These are phyloP conservation scores for Tricholauxania praeusta DNA, from an alignment of 2,888 invertebrate species.

Conservation along the genomic window DNA sequence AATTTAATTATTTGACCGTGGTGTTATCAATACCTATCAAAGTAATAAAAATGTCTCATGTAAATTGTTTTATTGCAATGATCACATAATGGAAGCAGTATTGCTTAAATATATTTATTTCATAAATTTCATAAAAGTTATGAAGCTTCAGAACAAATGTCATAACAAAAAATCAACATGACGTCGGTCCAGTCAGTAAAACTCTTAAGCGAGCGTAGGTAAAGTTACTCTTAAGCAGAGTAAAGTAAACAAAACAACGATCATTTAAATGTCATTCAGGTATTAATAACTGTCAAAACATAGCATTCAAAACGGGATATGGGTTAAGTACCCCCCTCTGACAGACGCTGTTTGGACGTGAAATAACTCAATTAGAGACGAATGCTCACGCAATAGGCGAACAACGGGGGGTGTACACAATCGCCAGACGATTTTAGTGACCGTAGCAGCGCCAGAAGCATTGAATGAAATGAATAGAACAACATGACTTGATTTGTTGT, in stretches of 20 bases:
- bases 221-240: too few species aligned
- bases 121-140: too few species aligned
- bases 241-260: slow-evolving; percentile 53
- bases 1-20: too few species aligned
- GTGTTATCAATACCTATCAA: too few species aligned
- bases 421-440: neutral
- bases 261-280: slow-evolving; percentile 63
- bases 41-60: too few species aligned
- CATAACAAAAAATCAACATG: slow-evolving; percentile 11
- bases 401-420: slow-evolving; percentile 44
- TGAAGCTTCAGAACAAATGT: too few species aligned
- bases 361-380: slow-evolving; percentile 50
- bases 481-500: slow-evolving; percentile 14
- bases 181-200: neutral
- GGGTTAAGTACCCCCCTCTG: slow-evolving; percentile 37
- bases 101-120: neutral
- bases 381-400: slow-evolving; percentile 46
- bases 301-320: slow-evolving; percentile 44
- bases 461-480: slow-evolving; percentile 24
- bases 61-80: neutral
- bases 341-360: neutral
- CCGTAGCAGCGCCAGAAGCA: neutral
- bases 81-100: neutral
- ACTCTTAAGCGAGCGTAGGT: neutral
- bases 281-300: slow-evolving; percentile 68